These are phyloP conservation scores for Bombycilla garrulus DNA, from an alignment of 2,113 vertebrate genomes.

Conservation along the genomic window DNA sequence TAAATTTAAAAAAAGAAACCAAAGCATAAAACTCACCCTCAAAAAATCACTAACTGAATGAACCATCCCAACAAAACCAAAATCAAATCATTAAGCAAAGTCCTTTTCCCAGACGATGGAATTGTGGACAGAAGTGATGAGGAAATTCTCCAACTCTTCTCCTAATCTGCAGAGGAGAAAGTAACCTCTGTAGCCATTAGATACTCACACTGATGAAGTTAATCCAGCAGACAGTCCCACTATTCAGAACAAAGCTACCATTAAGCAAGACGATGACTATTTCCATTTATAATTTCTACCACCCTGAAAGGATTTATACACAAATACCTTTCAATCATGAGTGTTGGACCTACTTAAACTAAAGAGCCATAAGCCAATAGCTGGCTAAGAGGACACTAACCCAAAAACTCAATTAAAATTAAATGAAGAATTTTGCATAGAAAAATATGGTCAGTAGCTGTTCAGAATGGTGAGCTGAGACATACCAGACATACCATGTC, in stretches of 20 bases:
- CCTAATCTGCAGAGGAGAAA: neutral
- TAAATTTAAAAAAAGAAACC: neutral
- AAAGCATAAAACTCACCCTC: neutral
- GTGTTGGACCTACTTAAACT: neutral
- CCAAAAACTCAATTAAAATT: neutral
- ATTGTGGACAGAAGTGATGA: neutral
- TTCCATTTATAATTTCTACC: neutral
- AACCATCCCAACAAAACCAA: neutral
- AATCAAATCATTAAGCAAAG: neutral
- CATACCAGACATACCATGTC: neutral
- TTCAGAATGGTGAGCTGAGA: neutral
- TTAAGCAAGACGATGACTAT: neutral
- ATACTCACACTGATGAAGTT: neutral
- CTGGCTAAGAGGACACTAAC: neutral
- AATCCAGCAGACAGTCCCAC: neutral
- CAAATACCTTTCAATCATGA: neutral
- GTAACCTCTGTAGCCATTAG: neutral
- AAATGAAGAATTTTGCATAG: neutral
- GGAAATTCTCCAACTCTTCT: neutral
- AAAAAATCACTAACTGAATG: neutral
- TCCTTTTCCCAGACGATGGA: neutral
- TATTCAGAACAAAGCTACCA: neutral
- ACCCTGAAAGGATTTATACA: neutral
- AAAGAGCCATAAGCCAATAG: neutral
- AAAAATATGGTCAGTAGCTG: neutral